These are phyloP conservation scores for Nycticebus coucang DNA, from an alignment of 2,113 vertebrate species.

Conservation along the genomic window DNA sequence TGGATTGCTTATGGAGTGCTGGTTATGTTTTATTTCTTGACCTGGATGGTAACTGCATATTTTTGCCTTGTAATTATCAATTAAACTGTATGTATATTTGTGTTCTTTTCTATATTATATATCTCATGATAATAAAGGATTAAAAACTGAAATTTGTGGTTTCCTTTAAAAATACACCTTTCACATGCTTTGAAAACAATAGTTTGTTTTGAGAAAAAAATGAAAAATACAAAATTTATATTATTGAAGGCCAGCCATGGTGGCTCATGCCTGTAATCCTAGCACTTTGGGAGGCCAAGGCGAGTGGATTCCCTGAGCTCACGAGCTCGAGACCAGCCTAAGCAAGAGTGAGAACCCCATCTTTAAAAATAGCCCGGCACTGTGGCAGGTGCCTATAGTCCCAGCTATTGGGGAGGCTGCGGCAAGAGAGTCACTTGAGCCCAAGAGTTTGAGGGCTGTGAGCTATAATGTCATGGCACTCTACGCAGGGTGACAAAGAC, in stretches of 20 bases:
- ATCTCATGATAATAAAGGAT: constrained; percentile 16
- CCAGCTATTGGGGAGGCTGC: too few species aligned
- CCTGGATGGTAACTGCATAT: not conserved
- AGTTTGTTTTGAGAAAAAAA: constrained; percentile 34
- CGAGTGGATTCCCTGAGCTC: too few species aligned
- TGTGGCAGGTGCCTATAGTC: too few species aligned
- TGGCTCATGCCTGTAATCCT: too few species aligned
- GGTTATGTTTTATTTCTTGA: not conserved
- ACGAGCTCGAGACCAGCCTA: too few species aligned
- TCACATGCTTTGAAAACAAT: not conserved
- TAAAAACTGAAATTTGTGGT: not conserved
- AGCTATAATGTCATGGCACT: too few species aligned
- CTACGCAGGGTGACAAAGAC: too few species aligned
- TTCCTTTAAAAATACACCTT: constrained; percentile 15
- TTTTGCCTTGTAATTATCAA: not conserved
- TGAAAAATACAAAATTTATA: not conserved
- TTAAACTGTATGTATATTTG: not conserved
- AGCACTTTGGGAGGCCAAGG: too few species aligned
- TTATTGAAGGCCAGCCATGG: not conserved
- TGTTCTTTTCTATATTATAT: not conserved
- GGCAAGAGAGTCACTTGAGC: too few species aligned
- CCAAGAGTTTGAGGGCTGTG: too few species aligned
- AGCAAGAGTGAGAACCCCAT: too few species aligned
- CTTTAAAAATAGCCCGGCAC: too few species aligned
- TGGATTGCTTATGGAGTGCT: not conserved